Evolutionary conservation across 2,888 invertebrate genomes (phyloP), one percentile per base, ranked within the genome.

Genomic region (Drosophila seclusa): DNA sequence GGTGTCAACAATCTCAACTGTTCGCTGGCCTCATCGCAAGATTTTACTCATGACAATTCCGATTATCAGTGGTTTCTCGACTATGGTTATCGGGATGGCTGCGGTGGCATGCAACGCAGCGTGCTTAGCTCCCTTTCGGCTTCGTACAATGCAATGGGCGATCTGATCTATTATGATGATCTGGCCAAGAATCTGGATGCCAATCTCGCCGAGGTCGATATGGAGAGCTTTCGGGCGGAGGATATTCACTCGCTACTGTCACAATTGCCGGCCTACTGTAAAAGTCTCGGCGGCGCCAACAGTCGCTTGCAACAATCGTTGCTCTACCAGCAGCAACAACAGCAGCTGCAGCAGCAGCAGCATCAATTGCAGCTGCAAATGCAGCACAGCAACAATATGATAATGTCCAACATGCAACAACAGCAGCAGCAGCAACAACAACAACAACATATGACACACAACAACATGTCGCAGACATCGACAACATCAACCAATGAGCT

Each of bases 41-140:
- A 96, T 92, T 96, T 96, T 92, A 95, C 96, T 84, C 96, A 96
- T 94, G 97, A 97, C 94, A 97, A 97, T 94, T 97, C 97, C 89
- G 97, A 97, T 90, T 97, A 97, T 93, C 97, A 97, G 93, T 97
- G 97, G 97, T 97, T 97, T 93, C 95, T 97, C 89, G 97, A 97
- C 93, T 97, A 97, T 91, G 97, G 97, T 92, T 97, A 97, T 93
- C 95, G 97, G 94, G 97, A 97, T 95, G 95, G 96, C 82, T 94
- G 95, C 61, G 82, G 91, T 48, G 91, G 91, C 5, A 94, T 95
- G 92, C 96, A 96, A 92, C 96, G 97, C 92, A 97, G 97, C 92
- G 96, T 97, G 69, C 94, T 97, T 76, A 96, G 96, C 74, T 97
- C 97, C 61, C 94, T 97, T 84, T 96, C 97, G 67, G 96, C 96